Evolutionary conservation across 1,140 invertebrate genomes (phyloP).

Genomic region (Planococcus citri): DNA sequence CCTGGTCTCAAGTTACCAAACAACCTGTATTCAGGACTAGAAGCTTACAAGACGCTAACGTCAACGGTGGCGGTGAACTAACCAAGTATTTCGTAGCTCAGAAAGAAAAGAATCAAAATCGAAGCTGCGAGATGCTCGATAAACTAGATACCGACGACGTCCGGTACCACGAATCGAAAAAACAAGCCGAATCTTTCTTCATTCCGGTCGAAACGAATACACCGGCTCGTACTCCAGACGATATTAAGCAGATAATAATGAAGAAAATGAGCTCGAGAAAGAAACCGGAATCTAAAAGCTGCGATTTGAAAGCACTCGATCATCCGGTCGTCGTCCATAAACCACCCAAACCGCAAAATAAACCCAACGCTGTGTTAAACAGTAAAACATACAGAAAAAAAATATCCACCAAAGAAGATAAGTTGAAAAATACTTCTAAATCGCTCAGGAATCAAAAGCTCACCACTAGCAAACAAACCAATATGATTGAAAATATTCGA

Average conservation of each 20-base stretch:
- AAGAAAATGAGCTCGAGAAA: constrained; percentile 23
- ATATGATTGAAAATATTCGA: background rate
- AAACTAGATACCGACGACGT: background rate
- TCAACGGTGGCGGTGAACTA: constrained; percentile 28
- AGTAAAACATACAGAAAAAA: background rate
- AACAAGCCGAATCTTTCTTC: constrained; percentile 28
- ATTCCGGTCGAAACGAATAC: constrained; percentile 26
- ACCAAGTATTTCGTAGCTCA: constrained; percentile 21
- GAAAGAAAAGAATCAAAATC: constrained; percentile 21
- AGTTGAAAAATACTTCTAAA: background rate
- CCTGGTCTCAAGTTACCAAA: constrained; percentile 32
- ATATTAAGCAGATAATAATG: constrained; percentile 10
- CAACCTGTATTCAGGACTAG: constrained; percentile 37
- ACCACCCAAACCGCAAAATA: constrained; percentile 38
- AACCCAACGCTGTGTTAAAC: constrained; percentile 30
- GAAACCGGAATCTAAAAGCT: constrained; percentile 23
- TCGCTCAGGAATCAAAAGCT: background rate
- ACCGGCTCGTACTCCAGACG: constrained; percentile 26
- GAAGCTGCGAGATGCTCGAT: background rate
- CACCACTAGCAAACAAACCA: background rate
- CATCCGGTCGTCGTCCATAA: constrained; percentile 37
- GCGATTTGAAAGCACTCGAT: constrained; percentile 25
- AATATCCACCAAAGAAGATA: background rate
- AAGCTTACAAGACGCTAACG: constrained; percentile 38
- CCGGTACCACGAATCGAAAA: constrained; percentile 26